These are phyloP conservation scores for Campopleginae sp. DNA, from an alignment of 2,888 invertebrate species.

Conservation along the genomic window DNA sequence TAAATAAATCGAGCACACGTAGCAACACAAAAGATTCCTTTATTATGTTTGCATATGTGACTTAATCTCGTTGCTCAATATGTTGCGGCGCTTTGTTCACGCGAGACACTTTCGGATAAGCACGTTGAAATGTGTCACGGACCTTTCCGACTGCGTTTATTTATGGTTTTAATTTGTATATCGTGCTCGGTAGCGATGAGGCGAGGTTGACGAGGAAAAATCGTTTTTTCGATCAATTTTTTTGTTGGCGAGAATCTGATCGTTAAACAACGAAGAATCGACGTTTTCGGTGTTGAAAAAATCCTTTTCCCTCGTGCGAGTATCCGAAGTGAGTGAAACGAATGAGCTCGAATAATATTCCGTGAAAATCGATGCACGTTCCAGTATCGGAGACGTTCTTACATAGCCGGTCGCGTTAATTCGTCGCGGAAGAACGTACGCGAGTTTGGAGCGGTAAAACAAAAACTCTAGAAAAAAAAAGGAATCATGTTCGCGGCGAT, in stretches of 20 bases:
- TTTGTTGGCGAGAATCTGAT: background rate
- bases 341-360: too few relatives aligned
- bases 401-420: too few relatives aligned
- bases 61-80: constrained; percentile 17
- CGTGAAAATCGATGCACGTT: too few relatives aligned
- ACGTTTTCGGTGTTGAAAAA: background rate
- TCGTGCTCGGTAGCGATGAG: background rate
- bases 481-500: constrained; percentile 81
- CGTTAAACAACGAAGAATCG: background rate
- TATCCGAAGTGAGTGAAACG: too few relatives aligned
- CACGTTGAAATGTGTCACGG: background rate
- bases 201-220: background rate
- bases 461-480: constrained; percentile 7
- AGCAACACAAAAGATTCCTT: constrained; percentile 6
- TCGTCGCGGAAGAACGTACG: background rate
- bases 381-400: too few relatives aligned
- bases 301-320: background rate
- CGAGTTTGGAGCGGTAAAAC: background rate
- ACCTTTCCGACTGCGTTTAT: background rate
- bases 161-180: background rate
- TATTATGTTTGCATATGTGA: constrained; percentile 5
- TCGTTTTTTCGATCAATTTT: background rate
- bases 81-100: background rate
- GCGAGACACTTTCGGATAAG: constrained; percentile 5
- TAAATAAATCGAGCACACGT: background rate